phyloP scores from a whole-genome alignment of 37 sponge, comb jelly and placozoan genomes.

The Hormiphora californensis region DNA sequence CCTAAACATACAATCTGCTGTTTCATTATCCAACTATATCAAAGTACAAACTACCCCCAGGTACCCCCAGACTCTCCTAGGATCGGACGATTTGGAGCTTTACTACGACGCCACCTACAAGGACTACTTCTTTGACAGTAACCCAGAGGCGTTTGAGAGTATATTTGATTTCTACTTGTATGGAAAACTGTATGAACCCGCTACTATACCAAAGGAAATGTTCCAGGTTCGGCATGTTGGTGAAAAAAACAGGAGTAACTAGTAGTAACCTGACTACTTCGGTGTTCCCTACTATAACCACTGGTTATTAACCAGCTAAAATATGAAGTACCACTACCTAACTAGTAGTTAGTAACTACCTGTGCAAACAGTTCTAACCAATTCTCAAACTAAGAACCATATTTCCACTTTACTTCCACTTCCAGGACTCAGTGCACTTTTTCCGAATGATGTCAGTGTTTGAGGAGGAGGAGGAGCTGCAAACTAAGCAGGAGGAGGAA shows the following conservation, averaged over 20 bases:
- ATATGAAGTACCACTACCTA: no score
- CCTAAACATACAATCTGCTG: no score
- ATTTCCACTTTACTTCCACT: no score
- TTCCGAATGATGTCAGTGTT: slow-evolving; percentile 12
- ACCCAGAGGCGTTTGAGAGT: slow-evolving; percentile 6
- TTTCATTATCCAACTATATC: no score
- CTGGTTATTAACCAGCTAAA: no score
- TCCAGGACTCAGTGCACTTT: neutral
- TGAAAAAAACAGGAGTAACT: no score
- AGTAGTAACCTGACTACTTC: no score
- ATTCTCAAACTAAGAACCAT: no score
- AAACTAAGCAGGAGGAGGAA: neutral
- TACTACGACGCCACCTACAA: neutral
- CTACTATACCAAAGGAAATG: neutral
- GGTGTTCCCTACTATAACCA: no score
- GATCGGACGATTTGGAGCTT: neutral
- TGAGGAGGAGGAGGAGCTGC: neutral
- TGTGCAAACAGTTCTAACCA: no score
- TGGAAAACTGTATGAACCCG: neutral
- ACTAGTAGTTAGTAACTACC: no score
- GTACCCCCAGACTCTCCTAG: slow-evolving; percentile 10
- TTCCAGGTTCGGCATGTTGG: no score
- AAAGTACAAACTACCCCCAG: neutral
- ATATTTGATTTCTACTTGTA: neutral
- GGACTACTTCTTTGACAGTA: slow-evolving; percentile 13